Base-by-base conservation (phyloP, 2,797 vertebrate genomes). In the Sus cebifrons region DNA sequence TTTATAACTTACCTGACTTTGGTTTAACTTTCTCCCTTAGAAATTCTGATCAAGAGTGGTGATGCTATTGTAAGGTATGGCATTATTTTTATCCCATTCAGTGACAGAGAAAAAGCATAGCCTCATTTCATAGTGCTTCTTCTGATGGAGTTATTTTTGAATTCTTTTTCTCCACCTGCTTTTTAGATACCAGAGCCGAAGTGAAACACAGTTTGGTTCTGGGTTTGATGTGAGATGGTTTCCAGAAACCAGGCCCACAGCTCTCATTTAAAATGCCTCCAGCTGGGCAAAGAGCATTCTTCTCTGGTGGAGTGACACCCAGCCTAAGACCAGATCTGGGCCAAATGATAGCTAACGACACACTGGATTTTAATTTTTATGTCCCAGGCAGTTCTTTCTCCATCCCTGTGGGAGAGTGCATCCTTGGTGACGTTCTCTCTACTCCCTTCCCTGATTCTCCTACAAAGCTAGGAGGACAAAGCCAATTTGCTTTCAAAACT, bases 81-180 rank as follows among this genome's bases (percentile, higher is more conserved):
- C 13, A 78, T 88, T 92, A 88, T 94, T 96, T 96, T 95, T 95
- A 96, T 88, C 70, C 86, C n/a, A 89, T 75, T 44, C 2, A 14
- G 65, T 9, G 52, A 95, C 73, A 94, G 82, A 96, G 88, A 54
- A 90, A 91, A 95, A n/a, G 16, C 32, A 62, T 77, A 88, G 17
- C 74, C 44, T 96, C 13, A 29, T 86, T 92, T 91, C 79, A 16
- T 58, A 79, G 56, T 60, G 62, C 68, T 96, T 85, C 64, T 91
- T 86, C 74, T 96, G 86, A 79, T 75, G 40, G 64, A 74, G 70
- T 86, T 97, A 96, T 96, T 97, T 97, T 97, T 86, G 62, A 92
- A 90, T 91, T 12, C 29, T 60, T 89, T 96, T 92, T 85, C 58
- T 92, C 18, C n/a, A 65, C 15, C 52, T 81, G 56, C 56, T 88